phyloP scores from a whole-genome alignment of 2,113 vertebrate species.

The Verasper variegatus region DNA sequence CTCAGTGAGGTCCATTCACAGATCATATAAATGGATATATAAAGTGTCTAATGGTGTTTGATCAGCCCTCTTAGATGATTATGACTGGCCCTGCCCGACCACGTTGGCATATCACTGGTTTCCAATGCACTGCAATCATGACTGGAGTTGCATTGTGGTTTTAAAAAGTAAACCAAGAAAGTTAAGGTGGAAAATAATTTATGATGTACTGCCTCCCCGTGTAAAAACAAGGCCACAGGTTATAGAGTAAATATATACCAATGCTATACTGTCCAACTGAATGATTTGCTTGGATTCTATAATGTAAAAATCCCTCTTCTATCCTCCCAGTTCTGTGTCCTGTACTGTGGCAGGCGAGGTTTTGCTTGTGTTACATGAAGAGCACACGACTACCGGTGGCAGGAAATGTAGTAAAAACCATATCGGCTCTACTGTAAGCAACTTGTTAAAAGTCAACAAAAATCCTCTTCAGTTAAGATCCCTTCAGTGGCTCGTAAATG shows the following conservation, averaged over 20 bases:
- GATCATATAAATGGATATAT: slow-evolving; percentile 70
- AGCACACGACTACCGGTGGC: neutral
- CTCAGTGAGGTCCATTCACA: slow-evolving; percentile 57
- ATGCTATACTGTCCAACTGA: neutral
- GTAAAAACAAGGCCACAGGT: slow-evolving; percentile 14
- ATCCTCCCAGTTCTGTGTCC: neutral
- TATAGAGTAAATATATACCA: neutral
- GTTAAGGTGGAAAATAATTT: slow-evolving; percentile 5
- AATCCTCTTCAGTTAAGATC: neutral
- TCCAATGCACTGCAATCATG: neutral
- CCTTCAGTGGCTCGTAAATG: neutral
- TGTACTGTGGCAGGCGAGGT: slow-evolving; percentile 5
- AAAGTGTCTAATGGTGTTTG: slow-evolving; percentile 57
- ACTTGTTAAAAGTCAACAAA: neutral
- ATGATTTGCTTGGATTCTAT: neutral
- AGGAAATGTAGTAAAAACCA: neutral
- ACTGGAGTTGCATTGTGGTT: neutral
- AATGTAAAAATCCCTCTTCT: neutral
- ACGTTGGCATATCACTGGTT: slow-evolving; percentile 33
- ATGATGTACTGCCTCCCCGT: neutral
- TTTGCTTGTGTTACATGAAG: slow-evolving; percentile 31
- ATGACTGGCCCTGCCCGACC: slow-evolving; percentile 44
- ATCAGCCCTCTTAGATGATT: slow-evolving; percentile 56
- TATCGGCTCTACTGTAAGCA: slow-evolving; percentile 11
- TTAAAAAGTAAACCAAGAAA: slow-evolving; percentile 4